Base-by-base conservation (phyloP, 1,140 invertebrate species). In the Leptoteleia sp. region DNA sequence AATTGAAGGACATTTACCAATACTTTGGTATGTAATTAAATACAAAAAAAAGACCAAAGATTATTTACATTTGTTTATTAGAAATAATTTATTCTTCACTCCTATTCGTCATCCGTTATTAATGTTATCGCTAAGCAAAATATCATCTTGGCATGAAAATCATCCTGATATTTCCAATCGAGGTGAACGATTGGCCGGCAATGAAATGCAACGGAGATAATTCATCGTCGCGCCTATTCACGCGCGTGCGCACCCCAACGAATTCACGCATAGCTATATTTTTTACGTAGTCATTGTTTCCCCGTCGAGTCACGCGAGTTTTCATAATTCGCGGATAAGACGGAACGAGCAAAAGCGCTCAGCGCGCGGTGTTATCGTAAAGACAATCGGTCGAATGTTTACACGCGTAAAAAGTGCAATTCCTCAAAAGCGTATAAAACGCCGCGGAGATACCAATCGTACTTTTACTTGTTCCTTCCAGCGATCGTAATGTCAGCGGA, bases 381-480 rank as follows among this genome's bases (percentile, higher is more conserved):
- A 52, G 29, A 42, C 52, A 22, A 68, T 68, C 64, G 16, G 15
- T 1, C 33, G 31, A 57, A 57, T 42, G 43, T 67, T 55, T 55
- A 55, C 65, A 50, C 52, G 52, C 50, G 42, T 43, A 22, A 48
- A 68, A 59, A 37, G 42, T 27, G 31, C 65, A 59, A 29, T 54
- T 40, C 45, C 48, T 45, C 17, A 55, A 62, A 72, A 45, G 17
- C 15, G 31, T 48, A 38, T 50, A 59, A 47, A 72, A 61, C 13
- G 22, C 52, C 17, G 38, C 1, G 11, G 25, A n/a, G 68, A 62
- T 61, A 42, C 19, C 12, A 17, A 72, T 62, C 68, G 27, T 37
- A 47, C 68, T 72, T 72, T 62, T 54, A 62, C 68, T 62, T 13
- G 13, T 52, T 72, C 47, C 38, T 62, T 54, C 55, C 33, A 42